Percentiles rank a stretch among this genome's conserved stretches.
Evolutionary conservation across 1,140 invertebrate genomes (phyloP).

Genomic region (Radopholus similis): DNA sequence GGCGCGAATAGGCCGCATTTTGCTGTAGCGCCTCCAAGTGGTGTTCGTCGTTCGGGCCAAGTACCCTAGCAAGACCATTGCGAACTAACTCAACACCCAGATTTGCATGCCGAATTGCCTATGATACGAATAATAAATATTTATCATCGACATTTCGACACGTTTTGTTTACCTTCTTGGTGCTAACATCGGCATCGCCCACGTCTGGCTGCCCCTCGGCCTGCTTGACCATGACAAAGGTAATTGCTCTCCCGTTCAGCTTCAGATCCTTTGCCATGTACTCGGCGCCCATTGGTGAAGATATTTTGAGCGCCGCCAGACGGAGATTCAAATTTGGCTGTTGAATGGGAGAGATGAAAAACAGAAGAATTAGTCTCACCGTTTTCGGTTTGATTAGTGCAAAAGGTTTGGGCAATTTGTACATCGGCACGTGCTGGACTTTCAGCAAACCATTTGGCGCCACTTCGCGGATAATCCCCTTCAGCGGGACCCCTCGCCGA

Average conservation of each 20-base stretch:
- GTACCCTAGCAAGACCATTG: conserved; percentile 52
- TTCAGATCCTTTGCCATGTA: conserved; percentile 53
- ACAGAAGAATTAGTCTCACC: conserved; percentile 21
- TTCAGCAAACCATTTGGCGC: conserved; percentile 40
- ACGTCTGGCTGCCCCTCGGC: conserved; percentile 32
- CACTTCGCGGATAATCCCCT: conserved; percentile 47
- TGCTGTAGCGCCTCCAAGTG: conserved; percentile 52
- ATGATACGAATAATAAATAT: conserved; percentile 10
- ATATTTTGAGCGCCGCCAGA: conserved; percentile 55
- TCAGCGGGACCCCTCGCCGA: conserved; percentile 50
- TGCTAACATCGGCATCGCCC: conserved; percentile 34
- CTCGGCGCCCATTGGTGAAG: conserved; percentile 43
- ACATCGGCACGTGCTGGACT: conserved; percentile 50
- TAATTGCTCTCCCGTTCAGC: conserved; percentile 43
- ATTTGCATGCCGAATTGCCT: conserved; percentile 38
- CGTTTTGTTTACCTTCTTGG: conserved; percentile 38
- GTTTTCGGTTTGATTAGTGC: conserved; percentile 9
- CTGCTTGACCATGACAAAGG: conserved; percentile 51
- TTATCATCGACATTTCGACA: not conserved
- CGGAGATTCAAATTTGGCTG: conserved; percentile 46
- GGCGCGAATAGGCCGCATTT: conserved; percentile 52
- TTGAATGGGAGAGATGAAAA: conserved; percentile 16
- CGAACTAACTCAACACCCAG: conserved; percentile 55
- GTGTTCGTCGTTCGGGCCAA: conserved; percentile 37
- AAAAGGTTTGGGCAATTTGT: conserved; percentile 41